Conservation (phyloP, 2,888 invertebrate species). For the Arrhopalites spinosus region DNA sequence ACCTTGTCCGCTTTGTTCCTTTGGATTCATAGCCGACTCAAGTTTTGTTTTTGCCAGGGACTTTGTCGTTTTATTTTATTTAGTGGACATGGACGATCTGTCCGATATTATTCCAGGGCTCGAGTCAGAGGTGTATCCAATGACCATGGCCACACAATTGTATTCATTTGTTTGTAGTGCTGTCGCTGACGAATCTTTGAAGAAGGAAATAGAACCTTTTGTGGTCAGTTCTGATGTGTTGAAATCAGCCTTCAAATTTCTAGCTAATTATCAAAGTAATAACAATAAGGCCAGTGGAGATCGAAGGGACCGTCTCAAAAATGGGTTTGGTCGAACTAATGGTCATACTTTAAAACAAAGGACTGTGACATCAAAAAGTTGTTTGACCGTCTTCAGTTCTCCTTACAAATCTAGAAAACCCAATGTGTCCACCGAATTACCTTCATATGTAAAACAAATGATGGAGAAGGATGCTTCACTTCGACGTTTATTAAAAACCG, state of each 20-base stretch:
- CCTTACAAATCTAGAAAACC: constrained; percentile 18
- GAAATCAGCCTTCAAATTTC: constrained; percentile 28
- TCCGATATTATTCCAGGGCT: constrained; percentile 5
- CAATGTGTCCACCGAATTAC: constrained; percentile 35
- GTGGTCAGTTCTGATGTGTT: constrained; percentile 4
- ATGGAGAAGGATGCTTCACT: constrained; percentile 40
- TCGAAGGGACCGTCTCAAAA: not conserved
- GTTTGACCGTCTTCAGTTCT: constrained; percentile 32
- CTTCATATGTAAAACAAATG: constrained; percentile 37
- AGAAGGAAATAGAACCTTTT: constrained; percentile 12
- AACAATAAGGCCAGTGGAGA: not conserved
- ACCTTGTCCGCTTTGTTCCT: not conserved
- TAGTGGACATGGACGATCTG: not conserved
- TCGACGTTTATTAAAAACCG: constrained; percentile 32
- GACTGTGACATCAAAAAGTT: constrained; percentile 11
- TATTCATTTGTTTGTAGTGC: constrained; percentile 19
- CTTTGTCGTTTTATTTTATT: too few relatives aligned
- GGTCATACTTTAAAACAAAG: not conserved
- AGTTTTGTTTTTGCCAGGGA: not conserved
- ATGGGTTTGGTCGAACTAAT: not conserved
- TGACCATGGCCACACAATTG: constrained; percentile 20
- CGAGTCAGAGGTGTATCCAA: constrained; percentile 22
- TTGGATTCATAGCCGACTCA: too few relatives aligned
- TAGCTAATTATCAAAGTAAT: constrained; percentile 4
- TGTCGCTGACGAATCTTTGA: not conserved